Evolutionary conservation across 1,140 invertebrate genomes (phyloP), one percentile per base, ranked within the genome.

Genomic region (Varroa destructor): DNA sequence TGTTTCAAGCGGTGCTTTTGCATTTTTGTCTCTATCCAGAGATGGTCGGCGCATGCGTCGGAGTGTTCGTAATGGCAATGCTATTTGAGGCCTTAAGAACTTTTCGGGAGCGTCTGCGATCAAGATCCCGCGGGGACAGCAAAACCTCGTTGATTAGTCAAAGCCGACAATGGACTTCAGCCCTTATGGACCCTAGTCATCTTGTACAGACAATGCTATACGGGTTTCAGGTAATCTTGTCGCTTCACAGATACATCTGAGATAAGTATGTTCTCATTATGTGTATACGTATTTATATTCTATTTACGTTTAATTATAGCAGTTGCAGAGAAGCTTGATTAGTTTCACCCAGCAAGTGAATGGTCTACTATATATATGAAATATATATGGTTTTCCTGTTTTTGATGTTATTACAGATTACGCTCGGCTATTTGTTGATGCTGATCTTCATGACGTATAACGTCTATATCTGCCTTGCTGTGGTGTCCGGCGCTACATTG

Each of bases 1-100:
- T 57, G 3, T 72, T 57, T 57, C 43, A 43, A 57, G 3, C n/a
- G 56, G 40, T 12, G 4, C 43, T 57, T 46, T 73, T 71, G 74
- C 75, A 78, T 64, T 73, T 73, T 40, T 55, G 67, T 43, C 71
- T 71, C 54, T 73, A 75, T 75, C 3, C 74, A 81, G 80, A 88
- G 56, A 81, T 95, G 71, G 82, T 92, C 56, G 89, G 87, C 0
- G 91, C 91, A 0, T 87, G 90, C 79, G 84, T 93, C 61, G 89
- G 86, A 51, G 89, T 94, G 55, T 88, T 93, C 77, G 82, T 93
- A 57, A 84, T 93, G 78, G 89, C 88, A 0, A 83, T 89, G 12
- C 80, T 93, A 37, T 94, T 94, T 78, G 92, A 95, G 81, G 91
- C 89, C 6, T 83, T 95, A 0, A 94, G 94, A 80, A 92, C 91